Evolutionary conservation across 2,797 vertebrate genomes (phyloP).

Genomic region (Hemibagrus guttatus): DNA sequence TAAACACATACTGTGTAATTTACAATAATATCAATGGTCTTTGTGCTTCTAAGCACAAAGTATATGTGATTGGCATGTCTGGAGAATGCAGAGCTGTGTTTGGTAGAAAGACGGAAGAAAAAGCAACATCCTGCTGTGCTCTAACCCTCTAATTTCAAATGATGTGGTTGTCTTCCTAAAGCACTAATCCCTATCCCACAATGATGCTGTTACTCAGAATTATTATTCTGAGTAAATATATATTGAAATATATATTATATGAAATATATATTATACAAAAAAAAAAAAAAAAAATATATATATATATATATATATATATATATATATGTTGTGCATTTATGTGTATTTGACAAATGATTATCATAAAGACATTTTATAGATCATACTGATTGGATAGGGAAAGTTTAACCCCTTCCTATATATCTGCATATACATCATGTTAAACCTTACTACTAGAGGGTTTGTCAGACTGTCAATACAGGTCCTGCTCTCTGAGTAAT

Average conservation of each 20-base stretch:
- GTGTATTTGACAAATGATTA: too few relatives aligned
- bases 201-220: constrained; percentile 11
- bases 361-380: not conserved
- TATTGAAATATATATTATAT: too few relatives aligned
- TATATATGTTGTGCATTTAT: too few relatives aligned
- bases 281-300: too few relatives aligned
- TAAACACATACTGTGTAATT: constrained; percentile 54
- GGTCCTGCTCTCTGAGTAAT: constrained; percentile 32
- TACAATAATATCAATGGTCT: constrained; percentile 48
- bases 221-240: too few relatives aligned
- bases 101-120: constrained; percentile 23
- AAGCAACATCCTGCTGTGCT: constrained; percentile 35
- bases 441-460: not conserved
- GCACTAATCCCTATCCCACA: constrained; percentile 11
- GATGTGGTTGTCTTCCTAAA: constrained; percentile 12
- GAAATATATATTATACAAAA: too few relatives aligned
- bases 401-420: not conserved
- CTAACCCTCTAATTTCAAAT: constrained; percentile 37
- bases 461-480: not conserved
- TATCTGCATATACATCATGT: not conserved
- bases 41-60: constrained; percentile 39
- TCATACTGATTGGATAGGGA: not conserved
- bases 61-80: constrained; percentile 37
- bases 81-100: constrained; percentile 26
- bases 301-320: too few relatives aligned